Evolutionary conservation across 2,797 vertebrate genomes (phyloP), one percentile per base, ranked within the genome.

Genomic region (Sebastes matsubarae): DNA sequence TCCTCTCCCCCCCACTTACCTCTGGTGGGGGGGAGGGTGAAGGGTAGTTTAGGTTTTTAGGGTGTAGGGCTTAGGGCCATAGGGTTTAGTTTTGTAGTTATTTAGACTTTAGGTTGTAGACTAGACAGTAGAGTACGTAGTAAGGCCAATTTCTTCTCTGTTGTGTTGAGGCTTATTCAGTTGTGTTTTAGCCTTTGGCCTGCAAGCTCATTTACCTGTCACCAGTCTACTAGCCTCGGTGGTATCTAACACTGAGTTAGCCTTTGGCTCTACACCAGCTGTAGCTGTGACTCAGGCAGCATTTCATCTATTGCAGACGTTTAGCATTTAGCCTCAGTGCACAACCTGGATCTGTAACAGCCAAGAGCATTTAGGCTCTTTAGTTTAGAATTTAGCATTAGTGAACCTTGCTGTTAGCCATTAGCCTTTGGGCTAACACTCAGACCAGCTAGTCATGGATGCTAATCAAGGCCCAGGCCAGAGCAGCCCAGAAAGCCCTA

Each of bases 401-500:
- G 74, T 25, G 13, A 67, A 50, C 14, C 8, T 57, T 50, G 65
- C 1, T 64, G 34, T 25, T 36, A 42, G 65, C 36, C 12, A 5
- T 87, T 84, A 81, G 78, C 65, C 67, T 71, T 20, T 57, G 42
- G 25, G 42, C 72, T 84, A 64, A 58, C 73, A 61, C 6, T 71
- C 64, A 67, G 68, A 52, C 36, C 46, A 61, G 64, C 65, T 80
- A 82, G 78, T 71, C 67, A 95, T 95, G 95, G 94, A 95, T 79
- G 79, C 92, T 75, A 92, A 90, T 57, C 93, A 87, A 73, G 91
- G 89, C 18, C 84, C 89, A 3, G 83, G 90, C 12, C 89, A 90
- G 61, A 88, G 91, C 67, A 93, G 90, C 82, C 96, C 96, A 12
- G 97, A 98, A 68, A 97, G 96, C 93, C 97, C 97, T 0, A 98